Percentiles rank a stretch among this genome's conserved stretches.
phyloP scores from a whole-genome alignment of 2,113 vertebrate species.

The Apteryx mantelli region DNA sequence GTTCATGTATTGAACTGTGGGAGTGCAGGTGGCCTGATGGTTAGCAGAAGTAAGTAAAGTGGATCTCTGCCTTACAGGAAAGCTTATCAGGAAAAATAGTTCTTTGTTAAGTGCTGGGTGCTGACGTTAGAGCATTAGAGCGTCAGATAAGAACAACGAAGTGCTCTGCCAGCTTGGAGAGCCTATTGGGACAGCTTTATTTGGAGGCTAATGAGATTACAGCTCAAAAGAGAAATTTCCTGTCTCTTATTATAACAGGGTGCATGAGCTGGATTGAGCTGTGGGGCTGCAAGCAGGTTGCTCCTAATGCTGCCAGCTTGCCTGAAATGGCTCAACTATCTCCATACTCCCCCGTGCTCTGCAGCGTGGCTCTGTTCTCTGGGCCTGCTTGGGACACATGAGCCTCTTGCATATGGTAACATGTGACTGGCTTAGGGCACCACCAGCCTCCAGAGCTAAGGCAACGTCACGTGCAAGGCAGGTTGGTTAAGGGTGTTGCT shows the following conservation, averaged over 20 bases:
- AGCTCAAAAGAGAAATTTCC: constrained; percentile 35
- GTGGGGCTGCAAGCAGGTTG: neutral
- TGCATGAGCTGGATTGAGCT: neutral
- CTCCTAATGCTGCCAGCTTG: neutral
- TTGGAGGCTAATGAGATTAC: constrained; percentile 11
- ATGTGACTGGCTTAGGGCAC: fast-evolving
- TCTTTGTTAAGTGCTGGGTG: neutral
- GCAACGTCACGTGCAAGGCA: neutral
- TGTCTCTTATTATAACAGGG: neutral
- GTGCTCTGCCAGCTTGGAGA: neutral
- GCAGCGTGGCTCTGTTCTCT: neutral
- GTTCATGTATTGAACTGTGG: neutral
- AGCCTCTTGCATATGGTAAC: neutral
- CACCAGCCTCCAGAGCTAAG: neutral
- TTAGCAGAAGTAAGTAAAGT: neutral
- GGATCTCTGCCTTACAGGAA: neutral
- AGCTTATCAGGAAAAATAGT: neutral
- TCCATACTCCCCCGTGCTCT: neutral
- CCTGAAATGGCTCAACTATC: fast-evolving
- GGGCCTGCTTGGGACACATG: neutral
- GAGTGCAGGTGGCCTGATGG: neutral
- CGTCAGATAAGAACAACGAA: neutral
- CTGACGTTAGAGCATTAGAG: neutral
- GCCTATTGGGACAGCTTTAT: constrained; percentile 7
- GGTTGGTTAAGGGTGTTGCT: neutral